Conservation (phyloP, 2,113 vertebrate species). For the Xenopus borealis region DNA sequence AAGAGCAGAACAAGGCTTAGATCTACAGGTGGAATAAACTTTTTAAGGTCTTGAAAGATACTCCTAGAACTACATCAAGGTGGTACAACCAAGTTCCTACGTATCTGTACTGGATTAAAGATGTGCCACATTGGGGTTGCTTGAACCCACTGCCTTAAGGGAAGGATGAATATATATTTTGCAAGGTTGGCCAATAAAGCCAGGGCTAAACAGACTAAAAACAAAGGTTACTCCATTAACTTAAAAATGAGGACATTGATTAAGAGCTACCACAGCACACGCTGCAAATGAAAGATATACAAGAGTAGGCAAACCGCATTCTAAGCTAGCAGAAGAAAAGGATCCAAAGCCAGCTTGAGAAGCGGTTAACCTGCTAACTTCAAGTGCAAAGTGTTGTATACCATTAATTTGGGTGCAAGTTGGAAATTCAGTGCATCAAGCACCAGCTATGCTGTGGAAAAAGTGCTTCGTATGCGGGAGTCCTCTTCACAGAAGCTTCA, state of each 20-base stretch:
- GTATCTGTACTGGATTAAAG: too few relatives aligned
- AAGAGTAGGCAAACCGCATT: neutral
- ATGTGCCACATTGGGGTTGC: too few relatives aligned
- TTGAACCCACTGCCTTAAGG: too few relatives aligned
- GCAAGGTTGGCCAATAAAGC: too few relatives aligned
- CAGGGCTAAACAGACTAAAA: too few relatives aligned
- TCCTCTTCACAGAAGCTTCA: conserved; percentile 31
- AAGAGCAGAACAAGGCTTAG: too few relatives aligned
- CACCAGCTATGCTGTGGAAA: conserved; percentile 11
- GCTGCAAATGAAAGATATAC: conserved; percentile 18
- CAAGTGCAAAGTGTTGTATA: conserved; percentile 34
- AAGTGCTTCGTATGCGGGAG: conserved; percentile 32
- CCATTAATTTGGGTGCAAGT: conserved; percentile 3
- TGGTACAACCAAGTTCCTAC: too few relatives aligned
- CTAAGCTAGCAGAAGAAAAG: conserved; percentile 5
- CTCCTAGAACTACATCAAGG: too few relatives aligned
- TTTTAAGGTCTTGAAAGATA: too few relatives aligned
- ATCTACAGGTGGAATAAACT: too few relatives aligned
- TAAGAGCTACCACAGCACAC: conserved; percentile 4
- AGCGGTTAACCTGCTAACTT: conserved; percentile 2
- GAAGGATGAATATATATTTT: too few relatives aligned
- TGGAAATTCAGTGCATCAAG: conserved; percentile 6
- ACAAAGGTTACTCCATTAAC: neutral
- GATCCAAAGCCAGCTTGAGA: neutral
- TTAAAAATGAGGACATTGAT: neutral